These are phyloP conservation scores for Platynereis dumerilii DNA, from an alignment of 2,888 invertebrate species.

Conservation along the genomic window DNA sequence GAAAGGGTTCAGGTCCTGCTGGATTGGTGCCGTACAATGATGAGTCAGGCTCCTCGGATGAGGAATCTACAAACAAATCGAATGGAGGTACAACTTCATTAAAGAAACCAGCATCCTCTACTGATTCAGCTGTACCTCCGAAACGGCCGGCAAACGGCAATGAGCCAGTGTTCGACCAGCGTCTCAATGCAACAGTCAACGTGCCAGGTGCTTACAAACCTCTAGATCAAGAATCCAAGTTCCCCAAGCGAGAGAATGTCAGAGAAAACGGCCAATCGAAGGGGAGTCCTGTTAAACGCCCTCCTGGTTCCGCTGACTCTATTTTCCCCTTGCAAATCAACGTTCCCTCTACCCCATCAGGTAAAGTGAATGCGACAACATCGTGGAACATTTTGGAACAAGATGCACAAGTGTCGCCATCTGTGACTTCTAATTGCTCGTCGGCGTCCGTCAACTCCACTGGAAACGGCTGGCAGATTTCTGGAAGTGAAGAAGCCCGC, in stretches of 20 bases:
- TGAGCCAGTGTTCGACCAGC: conserved; percentile 44
- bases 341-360: conserved; percentile 5
- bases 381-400: conserved; percentile 55
- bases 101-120: conserved; percentile 2
- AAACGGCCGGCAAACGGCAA: too few relatives aligned
- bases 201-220: conserved; percentile 44
- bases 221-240: conserved; percentile 16
- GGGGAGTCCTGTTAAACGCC: conserved; percentile 17
- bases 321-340: neutral
- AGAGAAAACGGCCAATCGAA: neutral
- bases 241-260: neutral
- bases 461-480: conserved; percentile 56
- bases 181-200: conserved; percentile 50
- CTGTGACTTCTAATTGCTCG: conserved; percentile 45
- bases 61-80: neutral
- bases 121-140: too few relatives aligned
- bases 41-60: conserved; percentile 46
- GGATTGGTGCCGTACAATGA: conserved; percentile 59
- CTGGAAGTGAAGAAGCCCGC: conserved; percentile 36
- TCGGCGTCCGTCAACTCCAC: conserved; percentile 55
- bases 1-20: neutral
- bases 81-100: neutral
- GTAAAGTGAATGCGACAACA: conserved; percentile 49
- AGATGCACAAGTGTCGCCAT: conserved; percentile 52
- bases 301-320: conserved; percentile 15